Evolutionary conservation across 1,140 invertebrate genomes (phyloP), one percentile per base, ranked within the genome.

Genomic region (Drosophila pseudoobscura): DNA sequence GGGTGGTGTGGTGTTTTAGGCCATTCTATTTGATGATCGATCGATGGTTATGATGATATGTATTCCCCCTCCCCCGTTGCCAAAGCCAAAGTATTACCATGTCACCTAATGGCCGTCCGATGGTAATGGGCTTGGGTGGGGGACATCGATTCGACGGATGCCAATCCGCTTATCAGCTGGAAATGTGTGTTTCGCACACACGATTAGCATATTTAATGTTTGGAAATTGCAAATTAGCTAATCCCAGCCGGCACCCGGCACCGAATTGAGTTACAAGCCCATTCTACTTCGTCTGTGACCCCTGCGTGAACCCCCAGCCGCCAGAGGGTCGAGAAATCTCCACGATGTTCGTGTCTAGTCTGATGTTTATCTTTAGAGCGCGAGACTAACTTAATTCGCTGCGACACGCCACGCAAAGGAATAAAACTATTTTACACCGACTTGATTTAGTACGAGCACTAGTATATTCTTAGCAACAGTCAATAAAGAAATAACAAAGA

Each of bases 191-290:
- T 49, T 44, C 59, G 63, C 57, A 26, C 35, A 15, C 8, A n/a
- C 47, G 26, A 45, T 45, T 52, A 63, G 45, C 60, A 53, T 50
- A 29, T n/a, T 53, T 57, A 70, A 70, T 70, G 66, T 17, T 49
- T 50, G 57, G 49, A 69, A 70, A 69, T 69, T 70, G 66, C 66
- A 70, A 70, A 70, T 70, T 70, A 57, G 51, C 50, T 6, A 24
- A 49, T 47, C 47, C 8, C 47, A 17, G 31, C 22, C 6, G n/a
- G 6, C 43, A 7, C 13, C 7, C 6, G n/a, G 6, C 43, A 7
- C 13, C 7, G 5, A 35, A 57, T 49, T 35, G 35, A 69, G 51
- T 68, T 64, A 49, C 26, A 63, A 64, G 60, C 64, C 35, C 11
- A 39, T 39, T 39, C 35, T 39, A 13, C 35, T 39, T 39, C 35